Percentiles rank a stretch among this genome's conserved stretches.
Conservation (phyloP, 1,140 invertebrate genomes). For the Polypedilum vanderplanki region DNA sequence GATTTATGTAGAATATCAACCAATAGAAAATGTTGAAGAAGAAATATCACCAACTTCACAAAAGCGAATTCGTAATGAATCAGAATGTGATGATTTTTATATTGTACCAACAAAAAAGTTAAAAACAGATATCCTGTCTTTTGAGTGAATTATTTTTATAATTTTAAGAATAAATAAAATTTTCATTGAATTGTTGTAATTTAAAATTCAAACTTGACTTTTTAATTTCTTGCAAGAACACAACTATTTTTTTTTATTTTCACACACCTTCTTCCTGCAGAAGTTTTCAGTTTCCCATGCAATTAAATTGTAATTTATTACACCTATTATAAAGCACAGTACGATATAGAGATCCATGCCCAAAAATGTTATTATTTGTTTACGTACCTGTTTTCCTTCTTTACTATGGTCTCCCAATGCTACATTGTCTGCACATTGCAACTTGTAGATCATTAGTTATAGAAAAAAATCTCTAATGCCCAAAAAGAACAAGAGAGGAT, state of each 20-base stretch:
- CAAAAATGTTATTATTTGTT: constrained; percentile 26
- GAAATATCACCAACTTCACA: background rate
- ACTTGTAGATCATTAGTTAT: constrained; percentile 18
- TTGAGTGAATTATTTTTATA: too few species aligned
- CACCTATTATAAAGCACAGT: constrained; percentile 10
- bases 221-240: too few species aligned
- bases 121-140: background rate
- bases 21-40: constrained; percentile 35
- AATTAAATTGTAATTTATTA: constrained; percentile 28
- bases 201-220: background rate
- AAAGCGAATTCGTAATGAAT: background rate
- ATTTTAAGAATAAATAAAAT: too few species aligned
- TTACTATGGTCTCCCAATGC: background rate
- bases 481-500: background rate
- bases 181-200: background rate
- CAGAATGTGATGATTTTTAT: background rate
- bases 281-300: background rate
- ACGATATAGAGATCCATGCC: background rate
- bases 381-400: background rate
- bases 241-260: too few species aligned
- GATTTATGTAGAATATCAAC: constrained; percentile 45
- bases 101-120: background rate
- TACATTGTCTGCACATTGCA: background rate
- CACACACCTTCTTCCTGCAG: too few species aligned
- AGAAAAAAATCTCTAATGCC: background rate